Percentiles rank a stretch among this genome's conserved stretches.
Conservation (phyloP, 2,888 invertebrate genomes). For the Atrina japonica region DNA sequence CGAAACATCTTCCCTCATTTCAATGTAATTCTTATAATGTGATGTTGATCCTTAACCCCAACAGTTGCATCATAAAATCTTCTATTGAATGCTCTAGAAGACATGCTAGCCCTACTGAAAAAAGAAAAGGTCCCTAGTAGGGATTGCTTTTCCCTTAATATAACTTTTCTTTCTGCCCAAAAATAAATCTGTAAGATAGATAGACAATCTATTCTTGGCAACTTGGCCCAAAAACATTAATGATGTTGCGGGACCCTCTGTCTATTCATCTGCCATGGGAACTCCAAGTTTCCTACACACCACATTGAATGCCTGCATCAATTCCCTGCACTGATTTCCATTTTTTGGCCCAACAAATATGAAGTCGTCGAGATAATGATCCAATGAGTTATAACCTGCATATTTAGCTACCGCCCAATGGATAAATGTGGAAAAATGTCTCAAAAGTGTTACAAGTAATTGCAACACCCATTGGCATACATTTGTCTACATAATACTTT, state of each 20-base stretch:
- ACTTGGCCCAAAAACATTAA: constrained; percentile 15
- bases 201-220: neutral
- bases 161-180: constrained; percentile 17
- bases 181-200: neutral
- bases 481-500: neutral
- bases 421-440: constrained; percentile 9
- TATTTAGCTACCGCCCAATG: constrained; percentile 3
- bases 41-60: constrained; percentile 21
- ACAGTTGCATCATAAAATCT: constrained; percentile 34
- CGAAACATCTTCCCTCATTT: constrained; percentile 26
- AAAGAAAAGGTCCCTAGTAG: constrained; percentile 35
- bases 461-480: neutral
- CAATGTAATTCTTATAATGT: constrained; percentile 12
- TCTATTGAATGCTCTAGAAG: constrained; percentile 30
- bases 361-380: too few species aligned
- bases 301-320: too few species aligned
- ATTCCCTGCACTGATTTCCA: too few species aligned
- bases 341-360: too few species aligned
- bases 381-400: too few species aligned
- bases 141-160: constrained; percentile 35
- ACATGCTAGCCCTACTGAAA: constrained; percentile 20
- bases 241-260: neutral
- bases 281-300: too few species aligned
- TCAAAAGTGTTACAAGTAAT: neutral
- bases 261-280: neutral